A percentile compares a stretch with the other conserved stretches of the same genome.
These are phyloP conservation scores for Dyspetes luteomarginatus DNA, from an alignment of 2,888 invertebrate genomes.

Conservation along the genomic window DNA sequence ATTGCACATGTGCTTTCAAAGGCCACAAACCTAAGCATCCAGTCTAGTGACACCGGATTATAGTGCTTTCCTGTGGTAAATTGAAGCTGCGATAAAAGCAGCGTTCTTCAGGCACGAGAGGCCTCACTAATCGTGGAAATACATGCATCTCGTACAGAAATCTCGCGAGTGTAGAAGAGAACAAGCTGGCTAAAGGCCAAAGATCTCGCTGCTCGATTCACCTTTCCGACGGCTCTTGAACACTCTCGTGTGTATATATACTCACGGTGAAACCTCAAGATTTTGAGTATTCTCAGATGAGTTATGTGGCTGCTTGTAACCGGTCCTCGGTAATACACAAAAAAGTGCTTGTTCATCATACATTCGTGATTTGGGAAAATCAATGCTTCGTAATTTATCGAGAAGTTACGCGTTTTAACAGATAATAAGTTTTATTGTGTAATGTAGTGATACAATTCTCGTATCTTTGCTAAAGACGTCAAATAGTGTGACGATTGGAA, in stretches of 20 bases:
- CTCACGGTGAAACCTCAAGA: conserved; percentile 34
- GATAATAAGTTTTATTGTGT: neutral
- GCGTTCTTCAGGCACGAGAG: no score
- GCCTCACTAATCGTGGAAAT: neutral
- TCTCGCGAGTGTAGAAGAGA: conserved; percentile 50
- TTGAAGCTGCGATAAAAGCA: no score
- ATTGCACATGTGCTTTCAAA: no score
- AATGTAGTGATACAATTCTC: neutral
- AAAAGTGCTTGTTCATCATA: neutral
- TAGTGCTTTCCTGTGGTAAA: no score
- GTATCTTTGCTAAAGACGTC: neutral
- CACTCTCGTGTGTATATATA: conserved; percentile 33
- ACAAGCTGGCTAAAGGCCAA: conserved; percentile 53
- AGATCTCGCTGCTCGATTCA: conserved; percentile 48
- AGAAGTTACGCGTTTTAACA: neutral
- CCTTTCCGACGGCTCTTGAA: conserved; percentile 53
- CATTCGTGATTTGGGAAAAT: conserved; percentile 4
- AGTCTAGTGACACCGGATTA: no score
- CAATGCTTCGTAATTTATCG: neutral
- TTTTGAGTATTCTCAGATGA: conserved; percentile 58
- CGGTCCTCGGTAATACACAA: conserved; percentile 31
- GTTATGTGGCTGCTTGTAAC: conserved; percentile 54
- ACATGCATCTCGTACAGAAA: conserved; percentile 11
- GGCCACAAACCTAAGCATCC: no score
- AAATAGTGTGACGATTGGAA: no score